Evolutionary conservation across 2,113 vertebrate genomes (phyloP).

Genomic region (Apaloderma vittatum): DNA sequence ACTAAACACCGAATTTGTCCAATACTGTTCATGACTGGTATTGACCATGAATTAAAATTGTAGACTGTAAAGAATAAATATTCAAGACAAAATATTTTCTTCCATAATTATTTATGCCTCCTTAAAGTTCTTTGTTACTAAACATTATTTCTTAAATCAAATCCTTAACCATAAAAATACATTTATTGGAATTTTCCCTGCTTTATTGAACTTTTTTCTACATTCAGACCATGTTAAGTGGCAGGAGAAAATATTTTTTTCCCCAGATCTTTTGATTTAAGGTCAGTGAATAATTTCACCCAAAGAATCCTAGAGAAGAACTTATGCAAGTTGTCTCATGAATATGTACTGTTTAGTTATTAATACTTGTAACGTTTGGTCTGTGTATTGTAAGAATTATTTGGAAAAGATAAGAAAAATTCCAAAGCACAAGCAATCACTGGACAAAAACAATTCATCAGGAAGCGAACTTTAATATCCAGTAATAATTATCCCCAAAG

Average conservation of each 20-base stretch:
- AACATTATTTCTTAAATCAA: not conserved
- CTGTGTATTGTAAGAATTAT: not conserved
- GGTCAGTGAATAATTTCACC: not conserved
- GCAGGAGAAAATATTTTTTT: not conserved
- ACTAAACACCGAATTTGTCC: not conserved
- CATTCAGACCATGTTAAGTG: not conserved
- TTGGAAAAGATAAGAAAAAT: not conserved
- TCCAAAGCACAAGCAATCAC: not conserved
- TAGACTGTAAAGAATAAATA: not conserved
- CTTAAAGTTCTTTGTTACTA: not conserved
- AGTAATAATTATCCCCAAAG: not conserved
- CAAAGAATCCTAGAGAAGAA: not conserved
- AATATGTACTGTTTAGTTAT: not conserved
- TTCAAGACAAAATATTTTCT: not conserved
- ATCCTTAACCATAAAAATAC: not conserved
- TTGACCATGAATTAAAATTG: not conserved
- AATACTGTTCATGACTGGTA: not conserved
- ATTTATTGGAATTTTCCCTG: not conserved
- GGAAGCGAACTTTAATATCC: constrained; percentile 40
- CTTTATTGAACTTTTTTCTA: not conserved
- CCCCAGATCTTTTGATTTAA: not conserved
- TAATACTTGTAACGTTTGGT: constrained; percentile 12
- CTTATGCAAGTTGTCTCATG: constrained; percentile 20
- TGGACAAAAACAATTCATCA: constrained; percentile 19
- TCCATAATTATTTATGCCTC: not conserved